A percentile compares a stretch with the other conserved stretches of the same genome.
Evolutionary conservation across 2,113 vertebrate species (phyloP).

Genomic region (Lethenteron reissneri): DNA sequence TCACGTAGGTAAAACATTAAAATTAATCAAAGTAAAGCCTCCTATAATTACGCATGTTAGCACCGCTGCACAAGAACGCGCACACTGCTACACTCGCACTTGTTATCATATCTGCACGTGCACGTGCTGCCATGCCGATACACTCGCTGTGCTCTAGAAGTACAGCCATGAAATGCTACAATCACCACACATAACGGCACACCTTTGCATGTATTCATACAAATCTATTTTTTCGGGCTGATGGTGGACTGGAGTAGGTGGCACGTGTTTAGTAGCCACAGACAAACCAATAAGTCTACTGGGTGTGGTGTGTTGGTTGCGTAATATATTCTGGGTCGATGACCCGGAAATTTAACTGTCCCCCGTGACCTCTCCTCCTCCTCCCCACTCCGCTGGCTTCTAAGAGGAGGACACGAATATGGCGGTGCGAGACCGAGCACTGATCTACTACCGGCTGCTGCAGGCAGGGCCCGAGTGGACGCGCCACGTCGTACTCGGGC

Average conservation of each 20-base stretch:
- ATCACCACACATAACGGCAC: too few species aligned
- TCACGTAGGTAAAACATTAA: too few species aligned
- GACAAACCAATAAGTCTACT: neutral
- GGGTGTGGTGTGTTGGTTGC: neutral
- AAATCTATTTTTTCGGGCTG: too few species aligned
- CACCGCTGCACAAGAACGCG: neutral
- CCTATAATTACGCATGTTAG: neutral
- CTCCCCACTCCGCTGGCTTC: slow-evolving; percentile 12
- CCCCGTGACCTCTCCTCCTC: neutral
- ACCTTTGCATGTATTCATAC: too few species aligned
- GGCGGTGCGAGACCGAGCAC: slow-evolving; percentile 55
- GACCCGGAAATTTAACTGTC: too few species aligned
- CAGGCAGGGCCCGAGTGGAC: slow-evolving; percentile 40
- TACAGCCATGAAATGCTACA: too few species aligned
- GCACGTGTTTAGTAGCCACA: neutral
- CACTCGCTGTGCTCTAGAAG: too few species aligned
- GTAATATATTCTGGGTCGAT: neutral
- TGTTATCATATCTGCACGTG: neutral
- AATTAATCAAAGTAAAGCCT: too few species aligned
- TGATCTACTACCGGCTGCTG: slow-evolving; percentile 73
- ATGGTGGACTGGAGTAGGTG: too few species aligned
- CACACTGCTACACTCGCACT: neutral
- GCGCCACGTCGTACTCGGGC: slow-evolving; percentile 37
- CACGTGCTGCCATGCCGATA: neutral
- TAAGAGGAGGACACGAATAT: slow-evolving; percentile 73